Evolutionary conservation across 2,113 vertebrate genomes (phyloP), one percentile per base, ranked within the genome.

Genomic region (Vidua chalybeata): DNA sequence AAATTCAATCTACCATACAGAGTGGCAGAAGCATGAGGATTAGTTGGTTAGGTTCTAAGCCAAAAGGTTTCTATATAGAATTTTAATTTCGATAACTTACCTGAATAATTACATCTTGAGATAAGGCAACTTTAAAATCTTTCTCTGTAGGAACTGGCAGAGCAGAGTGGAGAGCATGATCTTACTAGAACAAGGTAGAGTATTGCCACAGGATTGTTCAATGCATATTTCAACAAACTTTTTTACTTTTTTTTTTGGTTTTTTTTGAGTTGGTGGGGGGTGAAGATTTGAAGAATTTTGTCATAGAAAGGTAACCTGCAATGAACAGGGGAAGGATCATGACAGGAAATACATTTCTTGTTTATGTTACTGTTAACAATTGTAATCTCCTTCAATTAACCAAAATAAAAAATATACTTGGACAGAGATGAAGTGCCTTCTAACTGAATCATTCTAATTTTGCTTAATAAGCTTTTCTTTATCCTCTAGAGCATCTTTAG

Each of bases 241-340:
- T 52, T 52, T 37, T 24, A 35, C 35, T 19, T 27, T 43, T 33
- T 31, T 15, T 21, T 13, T 19, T 45, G 17, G 13, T 24, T 19
- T 27, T 43, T 6, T 15, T 37, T 3, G 10, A 19, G 1, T 30
- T 7, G 1, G 23, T 6, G 4, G 16, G 16, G 22, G 56, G 21
- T 17, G 11, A 31, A 71, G 20, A 28, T 28, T 85, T 64, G 15
- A 59, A 52, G 37, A 59, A 84, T 73, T 83, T 69, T 62, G 26
- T 41, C 52, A 23, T 3, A 59, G 31, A 74, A 89, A 64, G 17
- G 45, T 41, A 52, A 72, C 6, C 9, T 76, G 31, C 45, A 49
- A 56, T 49, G 28, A 82, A 64, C 23, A 94, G 48, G 23, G 10
- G 49, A 87, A 75, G 19, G 10, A 11, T 54, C 30, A 7, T 39